Percentiles rank a stretch among this genome's conserved stretches.
phyloP scores from a whole-genome alignment of 2,113 vertebrate species.

The Merops nubicus region DNA sequence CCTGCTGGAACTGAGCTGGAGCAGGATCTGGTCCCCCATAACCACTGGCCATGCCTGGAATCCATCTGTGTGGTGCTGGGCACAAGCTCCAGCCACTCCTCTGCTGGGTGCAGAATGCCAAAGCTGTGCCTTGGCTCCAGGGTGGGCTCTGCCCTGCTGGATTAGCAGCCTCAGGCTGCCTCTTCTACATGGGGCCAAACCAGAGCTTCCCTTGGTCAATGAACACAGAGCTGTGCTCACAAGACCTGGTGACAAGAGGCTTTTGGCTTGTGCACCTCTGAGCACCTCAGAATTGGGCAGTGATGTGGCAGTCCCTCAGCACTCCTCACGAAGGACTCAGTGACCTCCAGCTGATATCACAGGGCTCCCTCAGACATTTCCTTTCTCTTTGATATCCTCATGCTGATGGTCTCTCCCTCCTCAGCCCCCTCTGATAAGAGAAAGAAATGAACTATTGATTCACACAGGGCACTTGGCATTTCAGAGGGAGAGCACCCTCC shows the following conservation, averaged over 20 bases:
- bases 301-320: background rate
- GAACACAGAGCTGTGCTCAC: background rate
- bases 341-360: background rate
- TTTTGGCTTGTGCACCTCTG: background rate
- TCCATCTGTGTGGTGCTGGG: too few species aligned
- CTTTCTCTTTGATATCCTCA: slow-evolving; percentile 1
- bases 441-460: slow-evolving; percentile 3
- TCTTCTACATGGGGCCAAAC: background rate
- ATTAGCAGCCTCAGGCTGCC: background rate
- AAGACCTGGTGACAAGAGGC: background rate
- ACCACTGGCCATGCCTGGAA: background rate
- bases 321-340: background rate
- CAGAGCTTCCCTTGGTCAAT: background rate
- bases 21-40: background rate
- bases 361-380: background rate
- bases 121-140: background rate
- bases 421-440: background rate
- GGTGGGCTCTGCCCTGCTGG: background rate
- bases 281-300: background rate
- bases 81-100: background rate
- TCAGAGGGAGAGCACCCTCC: background rate
- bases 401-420: background rate
- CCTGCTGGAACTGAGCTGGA: background rate
- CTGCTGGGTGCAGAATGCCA: background rate
- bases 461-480: rapidly evolving